Conservation (phyloP, 2,797 vertebrate genomes). For the Myiotriccus ornatus region DNA sequence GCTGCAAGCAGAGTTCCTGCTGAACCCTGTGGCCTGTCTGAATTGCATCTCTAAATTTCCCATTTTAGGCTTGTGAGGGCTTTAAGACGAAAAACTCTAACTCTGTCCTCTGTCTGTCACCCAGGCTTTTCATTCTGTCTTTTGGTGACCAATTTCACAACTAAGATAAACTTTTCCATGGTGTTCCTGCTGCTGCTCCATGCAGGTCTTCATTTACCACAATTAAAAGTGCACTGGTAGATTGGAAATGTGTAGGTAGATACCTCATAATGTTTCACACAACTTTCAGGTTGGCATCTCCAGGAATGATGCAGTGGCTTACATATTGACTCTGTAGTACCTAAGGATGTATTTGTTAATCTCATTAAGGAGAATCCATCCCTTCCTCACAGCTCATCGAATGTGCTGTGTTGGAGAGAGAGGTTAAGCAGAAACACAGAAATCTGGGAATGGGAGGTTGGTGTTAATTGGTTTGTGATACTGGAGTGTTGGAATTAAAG, state of each 20-base stretch:
- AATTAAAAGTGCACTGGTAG: neutral
- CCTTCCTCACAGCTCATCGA: neutral
- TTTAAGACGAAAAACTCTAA: neutral
- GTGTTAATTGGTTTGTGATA: neutral
- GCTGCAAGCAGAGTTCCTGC: neutral
- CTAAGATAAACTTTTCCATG: neutral
- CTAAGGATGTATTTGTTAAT: neutral
- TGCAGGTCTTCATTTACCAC: neutral
- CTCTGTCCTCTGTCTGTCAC: neutral
- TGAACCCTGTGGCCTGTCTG: neutral
- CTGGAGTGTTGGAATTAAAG: neutral
- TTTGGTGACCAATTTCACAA: neutral
- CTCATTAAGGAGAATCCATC: neutral
- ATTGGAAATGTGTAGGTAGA: neutral
- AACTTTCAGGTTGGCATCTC: neutral
- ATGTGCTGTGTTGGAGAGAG: rapidly evolving
- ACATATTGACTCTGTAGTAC: neutral
- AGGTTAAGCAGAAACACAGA: neutral
- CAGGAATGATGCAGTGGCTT: neutral
- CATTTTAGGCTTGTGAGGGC: neutral
- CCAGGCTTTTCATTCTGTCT: neutral
- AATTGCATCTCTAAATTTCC: neutral
- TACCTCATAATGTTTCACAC: neutral
- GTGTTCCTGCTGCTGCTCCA: neutral
- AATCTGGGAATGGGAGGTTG: neutral